Conservation (phyloP, 1,140 invertebrate species). For the Chironomus striatipennis region DNA sequence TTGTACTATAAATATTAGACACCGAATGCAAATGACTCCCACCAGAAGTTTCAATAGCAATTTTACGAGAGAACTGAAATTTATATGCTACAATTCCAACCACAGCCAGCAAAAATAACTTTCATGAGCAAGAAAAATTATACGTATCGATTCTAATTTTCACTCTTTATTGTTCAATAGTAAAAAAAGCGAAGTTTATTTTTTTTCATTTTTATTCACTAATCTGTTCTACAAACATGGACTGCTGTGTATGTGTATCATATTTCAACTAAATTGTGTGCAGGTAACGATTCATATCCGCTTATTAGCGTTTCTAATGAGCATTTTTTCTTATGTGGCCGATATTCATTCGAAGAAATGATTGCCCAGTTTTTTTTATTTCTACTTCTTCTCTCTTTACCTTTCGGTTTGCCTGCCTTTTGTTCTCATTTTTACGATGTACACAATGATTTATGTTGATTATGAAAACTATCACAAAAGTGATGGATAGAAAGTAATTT, state of each 20-base stretch:
- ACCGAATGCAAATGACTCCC: too few relatives aligned
- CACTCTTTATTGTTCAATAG: not conserved
- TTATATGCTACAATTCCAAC: not conserved
- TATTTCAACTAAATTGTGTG: conserved; percentile 8
- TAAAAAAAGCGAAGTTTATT: not conserved
- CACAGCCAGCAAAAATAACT: too few relatives aligned
- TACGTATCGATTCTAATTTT: conserved; percentile 11
- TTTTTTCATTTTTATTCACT: not conserved
- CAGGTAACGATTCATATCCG: conserved; percentile 11
- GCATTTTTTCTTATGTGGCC: not conserved
- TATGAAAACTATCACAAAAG: not conserved
- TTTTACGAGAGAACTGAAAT: not conserved
- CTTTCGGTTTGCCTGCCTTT: too few relatives aligned
- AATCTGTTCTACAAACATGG: not conserved
- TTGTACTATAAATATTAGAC: too few relatives aligned
- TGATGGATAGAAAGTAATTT: not conserved
- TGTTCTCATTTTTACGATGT: too few relatives aligned
- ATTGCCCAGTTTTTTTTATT: not conserved
- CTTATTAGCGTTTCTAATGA: conserved; percentile 13
- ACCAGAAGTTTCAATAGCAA: not conserved
- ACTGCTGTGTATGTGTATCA: not conserved
- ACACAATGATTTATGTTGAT: too few relatives aligned
- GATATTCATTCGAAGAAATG: not conserved
- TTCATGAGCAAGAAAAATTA: not conserved
- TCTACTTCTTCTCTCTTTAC: too few relatives aligned